Percentiles rank a stretch among this genome's conserved stretches.
These are phyloP conservation scores for Amphipoea oculea DNA, from an alignment of 2,888 invertebrate genomes.

Conservation along the genomic window DNA sequence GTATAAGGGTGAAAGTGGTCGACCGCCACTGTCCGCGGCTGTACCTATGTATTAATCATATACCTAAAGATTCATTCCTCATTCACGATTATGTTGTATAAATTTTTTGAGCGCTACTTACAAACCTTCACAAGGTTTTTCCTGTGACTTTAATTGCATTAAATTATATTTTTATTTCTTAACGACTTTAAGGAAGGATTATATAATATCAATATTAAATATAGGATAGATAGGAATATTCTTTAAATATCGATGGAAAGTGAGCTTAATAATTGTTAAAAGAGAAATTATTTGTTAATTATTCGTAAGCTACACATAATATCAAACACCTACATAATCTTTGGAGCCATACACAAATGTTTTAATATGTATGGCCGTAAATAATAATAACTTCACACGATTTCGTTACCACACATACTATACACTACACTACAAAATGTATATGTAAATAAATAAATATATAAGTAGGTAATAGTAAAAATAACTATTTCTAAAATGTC, in stretches of 20 bases:
- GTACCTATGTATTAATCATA: neutral
- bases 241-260: conserved; percentile 31
- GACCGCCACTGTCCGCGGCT: too few relatives aligned
- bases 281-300: conserved; percentile 21
- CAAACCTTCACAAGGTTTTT: conserved; percentile 42
- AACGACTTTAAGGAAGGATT: conserved; percentile 35
- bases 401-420: conserved; percentile 4
- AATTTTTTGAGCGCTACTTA: conserved; percentile 32
- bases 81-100: neutral
- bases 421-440: conserved; percentile 12
- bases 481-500: conserved; percentile 22
- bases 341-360: neutral
- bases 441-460: conserved; percentile 10
- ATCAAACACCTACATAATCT: neutral
- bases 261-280: conserved; percentile 37
- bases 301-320: conserved; percentile 5
- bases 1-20: too few relatives aligned
- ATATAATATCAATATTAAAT: conserved; percentile 15
- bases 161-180: conserved; percentile 6
- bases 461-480: conserved; percentile 15
- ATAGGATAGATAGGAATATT: conserved; percentile 13
- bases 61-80: neutral
- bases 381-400: conserved; percentile 16
- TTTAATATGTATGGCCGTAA: neutral
- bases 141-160: conserved; percentile 2